phyloP scores from a whole-genome alignment of 1,140 invertebrate species.

The Pteromalus puparum region DNA sequence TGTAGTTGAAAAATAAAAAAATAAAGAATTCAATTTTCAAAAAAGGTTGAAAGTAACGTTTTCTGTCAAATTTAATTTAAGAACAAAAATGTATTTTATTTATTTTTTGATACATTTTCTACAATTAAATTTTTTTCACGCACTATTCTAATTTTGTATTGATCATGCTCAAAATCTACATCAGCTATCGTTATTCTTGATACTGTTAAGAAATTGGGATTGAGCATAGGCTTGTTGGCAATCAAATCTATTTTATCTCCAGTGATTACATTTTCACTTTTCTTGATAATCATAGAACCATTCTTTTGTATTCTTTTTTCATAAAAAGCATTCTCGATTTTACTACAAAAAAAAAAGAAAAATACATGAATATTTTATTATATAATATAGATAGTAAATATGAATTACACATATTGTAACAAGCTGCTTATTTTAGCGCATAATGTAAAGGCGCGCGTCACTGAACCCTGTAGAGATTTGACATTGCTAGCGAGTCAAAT shows the following conservation, averaged over 20 bases:
- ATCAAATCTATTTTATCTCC: constrained; percentile 24
- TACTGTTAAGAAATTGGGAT: not conserved
- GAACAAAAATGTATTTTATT: not conserved
- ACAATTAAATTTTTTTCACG: constrained; percentile 34
- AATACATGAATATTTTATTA: not conserved
- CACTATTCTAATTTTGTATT: not conserved
- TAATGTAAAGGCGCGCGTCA: too few species aligned
- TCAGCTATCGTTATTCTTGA: constrained; percentile 2
- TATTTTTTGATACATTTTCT: not conserved
- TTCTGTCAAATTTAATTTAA: too few species aligned
- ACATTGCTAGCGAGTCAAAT: too few species aligned
- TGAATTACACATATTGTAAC: not conserved
- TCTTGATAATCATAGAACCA: not conserved
- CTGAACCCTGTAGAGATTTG: too few species aligned
- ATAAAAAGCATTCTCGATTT: constrained; percentile 19
- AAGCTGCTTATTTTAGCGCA: too few species aligned
- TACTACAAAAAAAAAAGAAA: constrained; percentile 14
- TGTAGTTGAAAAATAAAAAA: too few species aligned
- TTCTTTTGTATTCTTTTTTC: constrained; percentile 16
- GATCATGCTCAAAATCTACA: not conserved
- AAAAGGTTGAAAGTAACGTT: too few species aligned
- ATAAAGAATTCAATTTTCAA: too few species aligned
- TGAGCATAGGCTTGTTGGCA: not conserved
- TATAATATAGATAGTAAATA: not conserved
- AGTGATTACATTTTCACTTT: constrained; percentile 7